Evolutionary conservation across 1,140 invertebrate species (phyloP).

Genomic region (Himalopsyche phryganea): DNA sequence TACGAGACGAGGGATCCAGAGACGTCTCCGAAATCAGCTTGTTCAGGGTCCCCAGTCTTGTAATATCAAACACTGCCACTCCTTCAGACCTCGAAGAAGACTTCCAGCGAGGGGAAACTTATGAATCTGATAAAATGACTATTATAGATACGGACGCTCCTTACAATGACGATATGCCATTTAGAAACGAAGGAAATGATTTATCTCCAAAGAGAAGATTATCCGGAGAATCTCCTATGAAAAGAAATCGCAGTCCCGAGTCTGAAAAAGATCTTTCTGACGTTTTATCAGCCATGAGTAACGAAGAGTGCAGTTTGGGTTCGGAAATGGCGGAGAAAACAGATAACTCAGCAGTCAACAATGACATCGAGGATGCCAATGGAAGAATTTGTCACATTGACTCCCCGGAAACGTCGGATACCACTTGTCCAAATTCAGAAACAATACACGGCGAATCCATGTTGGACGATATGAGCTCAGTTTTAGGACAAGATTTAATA

Average conservation of each 20-base stretch:
- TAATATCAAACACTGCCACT: conserved; percentile 49
- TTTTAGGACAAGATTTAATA: conserved; percentile 63
- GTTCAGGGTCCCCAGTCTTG: conserved; percentile 50
- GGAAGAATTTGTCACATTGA: conserved; percentile 72
- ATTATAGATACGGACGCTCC: conserved; percentile 60
- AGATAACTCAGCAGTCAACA: conserved; percentile 43
- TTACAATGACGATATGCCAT: conserved; percentile 47
- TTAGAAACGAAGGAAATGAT: conserved; percentile 14
- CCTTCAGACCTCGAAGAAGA: conserved; percentile 22
- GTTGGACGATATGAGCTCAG: conserved; percentile 72
- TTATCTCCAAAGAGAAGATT: conserved; percentile 9
- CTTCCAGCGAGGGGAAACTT: conserved; percentile 44
- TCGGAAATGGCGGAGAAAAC: conserved; percentile 61
- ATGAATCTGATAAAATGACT: conserved; percentile 58
- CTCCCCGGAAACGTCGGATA: conserved; percentile 74
- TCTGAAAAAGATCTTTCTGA: conserved; percentile 49
- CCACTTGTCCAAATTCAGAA: conserved; percentile 61
- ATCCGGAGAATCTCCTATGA: conserved; percentile 21
- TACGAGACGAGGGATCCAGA: conserved; percentile 35
- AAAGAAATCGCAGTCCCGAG: conserved; percentile 19
- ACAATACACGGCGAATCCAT: conserved; percentile 69
- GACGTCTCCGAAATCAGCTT: conserved; percentile 44
- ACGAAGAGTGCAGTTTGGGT: conserved; percentile 64
- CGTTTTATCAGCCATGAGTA: conserved; percentile 63
- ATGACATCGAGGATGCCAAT: conserved; percentile 51